These are phyloP conservation scores for Ephydatia muelleri DNA, from an alignment of 37 sponge, comb jelly and placozoan species.

Conservation along the genomic window DNA sequence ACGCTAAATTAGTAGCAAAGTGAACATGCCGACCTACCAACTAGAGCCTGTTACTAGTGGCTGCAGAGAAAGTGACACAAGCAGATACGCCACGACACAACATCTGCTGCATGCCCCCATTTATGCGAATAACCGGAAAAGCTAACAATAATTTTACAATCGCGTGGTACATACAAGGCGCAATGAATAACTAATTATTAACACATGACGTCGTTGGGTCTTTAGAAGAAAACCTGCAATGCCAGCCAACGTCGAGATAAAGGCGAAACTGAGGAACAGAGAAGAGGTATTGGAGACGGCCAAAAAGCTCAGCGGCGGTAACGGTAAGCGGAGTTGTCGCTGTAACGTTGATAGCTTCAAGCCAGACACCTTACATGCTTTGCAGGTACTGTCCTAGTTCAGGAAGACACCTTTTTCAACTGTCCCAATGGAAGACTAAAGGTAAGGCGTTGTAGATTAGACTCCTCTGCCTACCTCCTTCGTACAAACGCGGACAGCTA, in stretches of 20 bases:
- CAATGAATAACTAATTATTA: too few relatives aligned
- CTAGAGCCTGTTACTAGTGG: not conserved
- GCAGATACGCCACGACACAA: not conserved
- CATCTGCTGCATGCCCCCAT: not conserved
- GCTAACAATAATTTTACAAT: not conserved
- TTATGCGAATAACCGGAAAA: not conserved
- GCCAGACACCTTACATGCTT: not conserved
- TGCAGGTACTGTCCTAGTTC: constrained; percentile 50
- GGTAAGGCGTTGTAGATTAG: constrained; percentile 25
- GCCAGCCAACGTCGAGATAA: constrained; percentile 80
- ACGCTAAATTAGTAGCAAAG: not conserved
- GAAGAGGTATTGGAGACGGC: constrained; percentile 22
- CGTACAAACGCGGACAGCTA: constrained; percentile 19
- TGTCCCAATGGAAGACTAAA: constrained; percentile 68
- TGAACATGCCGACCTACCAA: not conserved
- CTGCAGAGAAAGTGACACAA: not conserved
- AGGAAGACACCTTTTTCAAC: constrained; percentile 80
- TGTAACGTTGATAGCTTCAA: not conserved
- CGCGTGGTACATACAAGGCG: not conserved
- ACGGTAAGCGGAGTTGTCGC: constrained; percentile 34
- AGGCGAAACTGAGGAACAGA: constrained; percentile 48
- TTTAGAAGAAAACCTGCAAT: constrained; percentile 18
- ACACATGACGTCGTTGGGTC: not conserved
- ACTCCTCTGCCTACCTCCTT: not conserved
- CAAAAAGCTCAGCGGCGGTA: constrained; percentile 30